Conservation (phyloP, 2,797 vertebrate genomes). For the Simalia tracyae region DNA sequence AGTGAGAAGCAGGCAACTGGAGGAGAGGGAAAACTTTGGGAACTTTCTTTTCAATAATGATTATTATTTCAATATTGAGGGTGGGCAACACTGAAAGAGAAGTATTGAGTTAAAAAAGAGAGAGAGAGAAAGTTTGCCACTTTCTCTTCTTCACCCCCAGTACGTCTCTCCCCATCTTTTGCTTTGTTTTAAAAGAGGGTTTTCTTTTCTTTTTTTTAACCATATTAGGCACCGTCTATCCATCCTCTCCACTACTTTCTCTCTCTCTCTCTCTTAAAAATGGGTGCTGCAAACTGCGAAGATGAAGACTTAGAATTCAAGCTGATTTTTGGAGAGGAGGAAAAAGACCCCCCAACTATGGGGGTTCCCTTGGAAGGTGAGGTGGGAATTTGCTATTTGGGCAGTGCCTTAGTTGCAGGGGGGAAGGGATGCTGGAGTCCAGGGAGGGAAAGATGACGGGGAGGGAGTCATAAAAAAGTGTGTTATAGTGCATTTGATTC, state of each 20-base stretch:
- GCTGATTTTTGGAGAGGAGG: constrained; percentile 91
- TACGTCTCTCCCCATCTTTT: not conserved
- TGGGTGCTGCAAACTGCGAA: constrained; percentile 92
- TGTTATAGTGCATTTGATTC: not conserved
- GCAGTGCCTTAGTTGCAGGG: not conserved
- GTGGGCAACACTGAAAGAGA: constrained; percentile 55
- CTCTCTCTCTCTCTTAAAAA: constrained; percentile 48
- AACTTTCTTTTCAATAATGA: constrained; percentile 54
- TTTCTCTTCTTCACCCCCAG: not conserved
- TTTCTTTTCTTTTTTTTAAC: not conserved
- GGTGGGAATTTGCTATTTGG: not conserved
- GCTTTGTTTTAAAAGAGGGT: not conserved
- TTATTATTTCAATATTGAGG: constrained; percentile 53
- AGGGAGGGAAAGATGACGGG: too few relatives aligned
- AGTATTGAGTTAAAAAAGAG: not conserved
- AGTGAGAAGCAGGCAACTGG: not conserved
- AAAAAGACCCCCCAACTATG: constrained; percentile 78
- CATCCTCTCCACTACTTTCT: not conserved
- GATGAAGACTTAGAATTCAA: constrained; percentile 93
- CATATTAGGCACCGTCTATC: constrained; percentile 1
- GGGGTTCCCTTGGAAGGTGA: constrained; percentile 69
- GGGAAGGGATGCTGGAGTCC: not conserved
- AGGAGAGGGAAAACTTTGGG: constrained; percentile 83
- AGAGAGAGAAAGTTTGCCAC: constrained; percentile 48
- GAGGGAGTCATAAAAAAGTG: not conserved